These are phyloP conservation scores for Brachionus sp. DNA, from an alignment of 1,140 invertebrate species.

Conservation along the genomic window DNA sequence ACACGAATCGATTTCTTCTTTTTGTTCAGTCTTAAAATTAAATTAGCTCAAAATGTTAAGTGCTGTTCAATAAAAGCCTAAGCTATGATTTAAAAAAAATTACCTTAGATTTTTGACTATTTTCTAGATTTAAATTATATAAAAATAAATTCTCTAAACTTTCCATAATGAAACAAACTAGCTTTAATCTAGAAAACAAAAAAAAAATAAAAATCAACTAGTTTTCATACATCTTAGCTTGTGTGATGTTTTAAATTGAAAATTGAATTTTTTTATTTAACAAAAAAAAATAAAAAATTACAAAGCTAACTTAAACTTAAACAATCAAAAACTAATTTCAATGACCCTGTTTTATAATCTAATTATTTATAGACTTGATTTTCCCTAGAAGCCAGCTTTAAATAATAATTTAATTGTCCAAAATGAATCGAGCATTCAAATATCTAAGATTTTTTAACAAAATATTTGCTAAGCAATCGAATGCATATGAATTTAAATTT, in stretches of 20 bases:
- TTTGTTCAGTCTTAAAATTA: not conserved
- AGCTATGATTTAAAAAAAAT: not conserved
- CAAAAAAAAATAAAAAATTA: not conserved
- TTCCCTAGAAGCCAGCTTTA: not conserved
- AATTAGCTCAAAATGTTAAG: not conserved
- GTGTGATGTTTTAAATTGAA: not conserved
- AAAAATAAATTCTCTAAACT: constrained; percentile 26
- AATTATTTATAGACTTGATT: not conserved
- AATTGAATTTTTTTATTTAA: too few species aligned
- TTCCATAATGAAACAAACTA: not conserved
- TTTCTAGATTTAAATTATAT: constrained; percentile 7
- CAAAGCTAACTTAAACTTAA: not conserved
- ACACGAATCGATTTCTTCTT: not conserved
- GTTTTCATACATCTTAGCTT: not conserved
- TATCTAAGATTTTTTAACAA: not conserved
- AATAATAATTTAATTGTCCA: not conserved
- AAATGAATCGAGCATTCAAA: not conserved
- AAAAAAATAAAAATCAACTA: not conserved
- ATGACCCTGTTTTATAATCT: not conserved
- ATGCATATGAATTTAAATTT: not conserved
- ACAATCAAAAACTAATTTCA: not conserved
- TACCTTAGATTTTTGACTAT: not conserved
- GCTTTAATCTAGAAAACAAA: not conserved
- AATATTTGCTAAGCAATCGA: not conserved
- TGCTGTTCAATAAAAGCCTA: not conserved